These are phyloP conservation scores for Martes flavigula DNA, from an alignment of 2,797 vertebrate genomes.

Conservation along the genomic window DNA sequence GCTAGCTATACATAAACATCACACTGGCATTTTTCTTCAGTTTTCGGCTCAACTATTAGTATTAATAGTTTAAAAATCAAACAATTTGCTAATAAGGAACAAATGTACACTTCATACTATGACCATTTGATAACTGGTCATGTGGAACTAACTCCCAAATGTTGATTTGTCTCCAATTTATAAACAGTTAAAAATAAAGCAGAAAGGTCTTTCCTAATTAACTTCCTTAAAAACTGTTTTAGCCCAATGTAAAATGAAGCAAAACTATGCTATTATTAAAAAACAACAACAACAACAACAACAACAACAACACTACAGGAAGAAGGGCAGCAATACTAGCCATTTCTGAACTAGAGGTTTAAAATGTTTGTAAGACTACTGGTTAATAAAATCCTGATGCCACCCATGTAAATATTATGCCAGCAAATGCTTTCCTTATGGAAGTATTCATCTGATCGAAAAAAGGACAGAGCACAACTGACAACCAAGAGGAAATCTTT, in stretches of 20 bases:
- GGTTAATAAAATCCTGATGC: constrained; percentile 65
- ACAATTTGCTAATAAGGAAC: constrained; percentile 61
- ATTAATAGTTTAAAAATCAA: constrained; percentile 67
- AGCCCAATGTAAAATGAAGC: constrained; percentile 75
- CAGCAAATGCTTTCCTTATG: constrained; percentile 66
- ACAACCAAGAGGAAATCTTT: constrained; percentile 69
- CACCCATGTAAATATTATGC: constrained; percentile 53
- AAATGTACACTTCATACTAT: constrained; percentile 8
- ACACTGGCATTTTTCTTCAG: constrained; percentile 54
- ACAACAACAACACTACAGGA: constrained; percentile 58
- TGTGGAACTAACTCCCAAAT: constrained; percentile 10
- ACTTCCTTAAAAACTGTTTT: constrained; percentile 75
- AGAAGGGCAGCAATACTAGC: constrained; percentile 68
- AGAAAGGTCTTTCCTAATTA: constrained; percentile 80
- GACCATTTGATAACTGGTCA: constrained; percentile 27
- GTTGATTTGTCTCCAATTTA: constrained; percentile 62
- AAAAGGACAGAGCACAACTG: constrained; percentile 66
- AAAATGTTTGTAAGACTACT: constrained; percentile 54
- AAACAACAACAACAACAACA: constrained; percentile 20
- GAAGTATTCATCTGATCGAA: constrained; percentile 66
- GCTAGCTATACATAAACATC: constrained; percentile 65
- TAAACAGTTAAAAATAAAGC: constrained; percentile 71
- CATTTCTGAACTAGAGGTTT: constrained; percentile 71
- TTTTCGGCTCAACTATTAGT: constrained; percentile 59
- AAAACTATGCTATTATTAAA: constrained; percentile 58